Evolutionary conservation across 2,113 vertebrate species (phyloP).

Genomic region (western clawed frog (Xenopus tropicalis)): UCB_Xtro_10.0 CM004446.2:100870001-100870500

Average conservation of each 20-base stretch:
- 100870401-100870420: conserved; percentile 18
- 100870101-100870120: too few species aligned
- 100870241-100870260: too few species aligned
- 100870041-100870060: not conserved
- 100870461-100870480: not conserved
- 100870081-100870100: not conserved
- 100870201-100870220: too few species aligned
- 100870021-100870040: conserved; percentile 6
- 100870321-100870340: conserved; percentile 10
- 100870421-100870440: conserved; percentile 7
- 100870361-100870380: conserved; percentile 22
- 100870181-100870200: too few species aligned
- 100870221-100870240: not conserved
- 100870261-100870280: too few species aligned
- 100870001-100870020: not conserved
- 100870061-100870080: not conserved
- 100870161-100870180: too few species aligned
- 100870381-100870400: not conserved
- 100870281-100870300: conserved; percentile 13
- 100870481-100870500: not conserved
- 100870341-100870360: not conserved
- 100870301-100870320: not conserved
- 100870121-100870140: too few species aligned
- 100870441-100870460: not conserved
- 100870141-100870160: too few species aligned